Conservation (phyloP, 2,888 invertebrate species). For the Eretmocerus hayati region DNA sequence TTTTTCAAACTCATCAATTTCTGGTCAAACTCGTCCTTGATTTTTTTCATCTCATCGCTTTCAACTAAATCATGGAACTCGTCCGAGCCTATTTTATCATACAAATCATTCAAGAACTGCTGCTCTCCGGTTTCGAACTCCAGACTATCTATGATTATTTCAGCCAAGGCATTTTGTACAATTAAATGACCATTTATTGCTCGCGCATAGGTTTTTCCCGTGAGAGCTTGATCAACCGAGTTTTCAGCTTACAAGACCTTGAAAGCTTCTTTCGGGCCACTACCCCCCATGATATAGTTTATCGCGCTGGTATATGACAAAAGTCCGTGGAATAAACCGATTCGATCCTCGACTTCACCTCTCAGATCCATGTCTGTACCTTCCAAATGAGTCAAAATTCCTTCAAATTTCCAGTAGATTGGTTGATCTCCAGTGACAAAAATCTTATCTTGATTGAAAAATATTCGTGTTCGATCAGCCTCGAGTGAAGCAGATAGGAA, state of each 20-base stretch:
- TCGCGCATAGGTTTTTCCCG: constrained; percentile 13
- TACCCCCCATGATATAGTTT: constrained; percentile 21
- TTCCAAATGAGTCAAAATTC: constrained; percentile 22
- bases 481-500: constrained; percentile 6
- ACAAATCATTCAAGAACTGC: not conserved
- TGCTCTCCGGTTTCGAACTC: too few species aligned
- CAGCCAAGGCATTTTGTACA: too few species aligned
- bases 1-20: constrained; percentile 6
- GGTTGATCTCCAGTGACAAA: constrained; percentile 25
- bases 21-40: not conserved
- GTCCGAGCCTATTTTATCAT: too few species aligned
- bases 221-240: constrained; percentile 13
- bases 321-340: constrained; percentile 21
- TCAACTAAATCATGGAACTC: not conserved
- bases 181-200: constrained; percentile 7
- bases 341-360: constrained; percentile 17
- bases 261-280: constrained; percentile 23
- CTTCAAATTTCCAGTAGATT: constrained; percentile 28
- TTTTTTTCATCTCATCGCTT: not conserved
- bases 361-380: constrained; percentile 5
- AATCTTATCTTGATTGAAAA: constrained; percentile 22
- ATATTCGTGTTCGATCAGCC: constrained; percentile 9
- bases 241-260: too few species aligned
- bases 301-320: constrained; percentile 21
- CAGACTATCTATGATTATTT: not conserved